Conservation (phyloP, 2,888 invertebrate species). For the Actias luna region DNA sequence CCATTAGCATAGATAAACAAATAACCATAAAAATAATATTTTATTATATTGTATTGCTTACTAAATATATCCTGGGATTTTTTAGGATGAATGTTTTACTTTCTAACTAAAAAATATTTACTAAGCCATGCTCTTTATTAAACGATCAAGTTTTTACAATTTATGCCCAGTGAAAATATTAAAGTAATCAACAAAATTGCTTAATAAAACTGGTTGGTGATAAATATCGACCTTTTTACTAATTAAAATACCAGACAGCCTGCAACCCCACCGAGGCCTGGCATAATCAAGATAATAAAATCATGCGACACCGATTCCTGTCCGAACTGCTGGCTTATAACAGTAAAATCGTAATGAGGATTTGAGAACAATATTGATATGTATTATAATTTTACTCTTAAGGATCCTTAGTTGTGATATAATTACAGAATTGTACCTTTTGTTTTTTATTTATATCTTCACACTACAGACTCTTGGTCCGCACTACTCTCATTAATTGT, state of each 20-base stretch:
- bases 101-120: too few species aligned
- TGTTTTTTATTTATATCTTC: too few species aligned
- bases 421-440: background rate
- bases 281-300: slow-evolving; percentile 30
- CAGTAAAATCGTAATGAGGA: slow-evolving; percentile 25
- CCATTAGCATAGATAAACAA: too few species aligned
- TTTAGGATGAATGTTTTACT: too few species aligned
- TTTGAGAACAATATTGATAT: slow-evolving; percentile 10
- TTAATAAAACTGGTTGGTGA: slow-evolving; percentile 14
- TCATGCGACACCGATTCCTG: slow-evolving; percentile 32
- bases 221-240: slow-evolving; percentile 30
- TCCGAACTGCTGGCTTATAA: slow-evolving; percentile 27
- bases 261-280: slow-evolving; percentile 17
- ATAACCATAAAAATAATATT: too few species aligned
- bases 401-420: background rate
- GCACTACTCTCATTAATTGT: too few species aligned
- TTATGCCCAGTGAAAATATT: background rate
- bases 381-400: background rate
- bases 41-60: too few species aligned
- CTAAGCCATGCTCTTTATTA: background rate
- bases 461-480: too few species aligned
- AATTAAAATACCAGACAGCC: slow-evolving; percentile 36
- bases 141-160: background rate
- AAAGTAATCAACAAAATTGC: slow-evolving; percentile 11
- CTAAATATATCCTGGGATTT: too few species aligned